Evolutionary conservation across 2,113 vertebrate genomes (phyloP), one percentile per base, ranked within the genome.

Genomic region (Peromyscus leucopus): DNA sequence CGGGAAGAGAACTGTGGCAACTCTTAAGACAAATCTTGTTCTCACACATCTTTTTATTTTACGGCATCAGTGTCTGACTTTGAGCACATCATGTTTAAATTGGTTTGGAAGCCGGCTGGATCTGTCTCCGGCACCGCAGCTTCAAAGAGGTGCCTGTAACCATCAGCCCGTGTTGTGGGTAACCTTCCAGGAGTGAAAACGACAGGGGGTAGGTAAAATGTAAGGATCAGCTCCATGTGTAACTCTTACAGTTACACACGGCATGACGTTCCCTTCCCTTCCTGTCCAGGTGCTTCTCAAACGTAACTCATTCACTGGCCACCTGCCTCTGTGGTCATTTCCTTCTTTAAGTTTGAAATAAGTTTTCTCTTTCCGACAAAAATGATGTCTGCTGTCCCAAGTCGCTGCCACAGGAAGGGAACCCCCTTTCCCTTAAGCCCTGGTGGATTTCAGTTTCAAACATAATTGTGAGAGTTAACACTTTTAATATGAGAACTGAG

Each of bases 131-230:
- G 33, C 4, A 0, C 22, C 24, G 12, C 46, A 12, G 65, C 21
- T 63, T 59, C 33, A 28, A 0, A 26, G 65, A 1, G 17, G 16
- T 46, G 15, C 33, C 59, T 59, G 42, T 1, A 24, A 31, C 69
- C 2, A 33, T 36, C n/a, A 39, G 7, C 75, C 7, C 9, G 1
- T 12, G 42, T 15, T 6, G 3, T 9, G 51, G 17, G 16, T 22
- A 36, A 22, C 15, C 78, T 46, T 71, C 63, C 24, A 24, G 28
- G 55, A 31, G 71, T 2, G 4, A 9, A 22, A 48, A 48, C 46
- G 5, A 0, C 8, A 48, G 39, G 8, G 19, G 28, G 26, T 1
- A 1, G 7, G 10, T 9, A 17, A 39, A 9, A 5, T 10, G 16
- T 55, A 5, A 48, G n/a, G n/a, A 0, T 15, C 33, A n/a, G 22